These are phyloP conservation scores for Galerucella calmariensis DNA, from an alignment of 2,888 invertebrate genomes.

Conservation along the genomic window DNA sequence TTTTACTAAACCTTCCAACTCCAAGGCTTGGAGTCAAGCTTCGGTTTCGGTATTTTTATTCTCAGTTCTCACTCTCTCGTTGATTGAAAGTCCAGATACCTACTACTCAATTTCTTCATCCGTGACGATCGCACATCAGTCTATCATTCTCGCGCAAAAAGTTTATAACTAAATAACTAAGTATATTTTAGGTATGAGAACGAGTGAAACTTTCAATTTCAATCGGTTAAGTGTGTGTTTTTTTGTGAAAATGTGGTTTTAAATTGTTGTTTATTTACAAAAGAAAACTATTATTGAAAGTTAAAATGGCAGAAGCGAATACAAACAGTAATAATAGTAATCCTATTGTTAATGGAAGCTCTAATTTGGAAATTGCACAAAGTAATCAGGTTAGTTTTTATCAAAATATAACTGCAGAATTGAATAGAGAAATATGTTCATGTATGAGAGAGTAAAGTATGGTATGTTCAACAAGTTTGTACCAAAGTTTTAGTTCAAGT, in stretches of 20 bases:
- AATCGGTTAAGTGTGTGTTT: not conserved
- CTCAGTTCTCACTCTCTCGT: not conserved
- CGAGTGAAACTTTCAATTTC: not conserved
- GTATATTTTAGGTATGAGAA: not conserved
- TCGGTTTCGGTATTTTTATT: not conserved
- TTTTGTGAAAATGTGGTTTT: slow-evolving; percentile 2
- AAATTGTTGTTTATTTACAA: not conserved
- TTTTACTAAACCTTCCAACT: not conserved
- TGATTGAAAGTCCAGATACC: not conserved
- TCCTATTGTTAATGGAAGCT: slow-evolving; percentile 64
- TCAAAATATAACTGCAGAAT: not conserved
- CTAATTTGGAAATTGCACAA: slow-evolving; percentile 68
- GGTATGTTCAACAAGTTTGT: too few relatives aligned
- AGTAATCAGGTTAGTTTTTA: slow-evolving; percentile 64
- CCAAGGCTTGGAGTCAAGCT: too few relatives aligned
- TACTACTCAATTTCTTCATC: not conserved
- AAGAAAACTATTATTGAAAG: not conserved
- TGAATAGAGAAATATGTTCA: too few relatives aligned
- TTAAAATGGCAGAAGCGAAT: not conserved
- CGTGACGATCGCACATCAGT: not conserved
- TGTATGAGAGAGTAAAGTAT: too few relatives aligned
- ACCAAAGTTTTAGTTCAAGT: too few relatives aligned
- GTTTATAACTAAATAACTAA: not conserved
- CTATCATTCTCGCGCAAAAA: not conserved
- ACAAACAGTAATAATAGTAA: slow-evolving; percentile 14